Percentiles rank a stretch among this genome's conserved stretches.
phyloP scores from a whole-genome alignment of 2,113 vertebrate genomes.

The Cacatua alba region DNA sequence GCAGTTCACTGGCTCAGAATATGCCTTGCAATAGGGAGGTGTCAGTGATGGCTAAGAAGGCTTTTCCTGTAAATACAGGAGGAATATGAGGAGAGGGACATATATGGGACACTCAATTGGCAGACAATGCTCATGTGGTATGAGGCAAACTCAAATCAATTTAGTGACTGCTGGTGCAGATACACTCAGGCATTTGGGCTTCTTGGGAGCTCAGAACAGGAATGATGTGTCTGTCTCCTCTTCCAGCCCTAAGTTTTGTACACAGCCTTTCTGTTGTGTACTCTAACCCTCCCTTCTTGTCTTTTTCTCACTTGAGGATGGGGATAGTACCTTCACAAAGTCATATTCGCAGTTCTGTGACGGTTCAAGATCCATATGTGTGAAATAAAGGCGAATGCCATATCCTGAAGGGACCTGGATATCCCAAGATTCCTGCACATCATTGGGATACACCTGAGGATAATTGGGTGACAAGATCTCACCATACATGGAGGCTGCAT shows the following conservation, averaged over 20 bases:
- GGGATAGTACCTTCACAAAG: conserved; percentile 79
- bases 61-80: background rate
- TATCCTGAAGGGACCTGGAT: conserved; percentile 84
- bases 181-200: background rate
- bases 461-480: conserved; percentile 91
- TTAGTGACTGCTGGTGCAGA: background rate
- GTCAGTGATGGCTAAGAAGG: background rate
- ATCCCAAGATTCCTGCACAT: conserved; percentile 79
- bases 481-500: conserved; percentile 75
- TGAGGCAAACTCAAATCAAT: background rate
- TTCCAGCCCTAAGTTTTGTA: background rate
- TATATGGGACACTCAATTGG: background rate
- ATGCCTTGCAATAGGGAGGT: background rate
- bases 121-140: background rate
- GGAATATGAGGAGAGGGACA: background rate
- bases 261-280: background rate
- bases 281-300: background rate
- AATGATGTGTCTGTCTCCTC: background rate
- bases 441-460: conserved; percentile 84
- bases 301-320: background rate
- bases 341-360: conserved; percentile 87
- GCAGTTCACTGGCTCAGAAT: background rate
- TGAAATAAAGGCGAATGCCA: conserved; percentile 82
- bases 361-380: conserved; percentile 88
- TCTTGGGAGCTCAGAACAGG: background rate